A percentile compares a stretch with the other conserved stretches of the same genome.
These are phyloP conservation scores for Chiroxiphia lanceolata DNA, from an alignment of 2,797 vertebrate species.

Conservation along the genomic window DNA sequence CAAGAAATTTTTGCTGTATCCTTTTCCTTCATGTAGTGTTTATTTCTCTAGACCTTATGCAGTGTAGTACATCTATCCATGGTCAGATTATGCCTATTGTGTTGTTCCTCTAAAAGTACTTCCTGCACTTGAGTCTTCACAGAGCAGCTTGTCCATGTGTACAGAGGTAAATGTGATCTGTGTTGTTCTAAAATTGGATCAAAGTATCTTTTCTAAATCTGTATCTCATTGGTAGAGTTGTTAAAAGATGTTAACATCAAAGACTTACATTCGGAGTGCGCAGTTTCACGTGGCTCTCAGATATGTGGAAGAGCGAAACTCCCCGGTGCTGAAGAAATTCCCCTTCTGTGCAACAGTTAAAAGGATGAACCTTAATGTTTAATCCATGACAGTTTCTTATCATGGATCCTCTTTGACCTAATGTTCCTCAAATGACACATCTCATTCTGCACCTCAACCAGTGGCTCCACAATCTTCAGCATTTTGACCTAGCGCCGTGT, in stretches of 20 bases:
- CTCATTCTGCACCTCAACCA: conserved; percentile 13
- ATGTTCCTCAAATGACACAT: neutral
- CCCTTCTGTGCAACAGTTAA: neutral
- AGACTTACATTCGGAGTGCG: neutral
- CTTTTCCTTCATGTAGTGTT: neutral
- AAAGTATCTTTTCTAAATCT: neutral
- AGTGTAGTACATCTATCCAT: neutral
- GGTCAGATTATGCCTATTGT: neutral
- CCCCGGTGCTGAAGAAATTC: neutral
- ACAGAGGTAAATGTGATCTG: fast-evolving
- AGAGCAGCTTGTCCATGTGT: neutral
- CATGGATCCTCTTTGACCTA: neutral
- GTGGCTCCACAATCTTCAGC: neutral
- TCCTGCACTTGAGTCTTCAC: neutral
- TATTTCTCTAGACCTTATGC: neutral
- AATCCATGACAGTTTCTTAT: neutral
- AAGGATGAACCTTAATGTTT: neutral
- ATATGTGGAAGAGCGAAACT: neutral
- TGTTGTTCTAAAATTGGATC: neutral
- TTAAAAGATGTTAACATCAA: neutral
- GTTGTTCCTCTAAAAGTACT: neutral
- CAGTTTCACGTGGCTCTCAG: neutral
- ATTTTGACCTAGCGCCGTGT: neutral
- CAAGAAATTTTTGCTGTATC: neutral
- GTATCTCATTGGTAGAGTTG: neutral